Conservation (phyloP, 2,797 vertebrate species). For the Fundulus diaphanus region DNA sequence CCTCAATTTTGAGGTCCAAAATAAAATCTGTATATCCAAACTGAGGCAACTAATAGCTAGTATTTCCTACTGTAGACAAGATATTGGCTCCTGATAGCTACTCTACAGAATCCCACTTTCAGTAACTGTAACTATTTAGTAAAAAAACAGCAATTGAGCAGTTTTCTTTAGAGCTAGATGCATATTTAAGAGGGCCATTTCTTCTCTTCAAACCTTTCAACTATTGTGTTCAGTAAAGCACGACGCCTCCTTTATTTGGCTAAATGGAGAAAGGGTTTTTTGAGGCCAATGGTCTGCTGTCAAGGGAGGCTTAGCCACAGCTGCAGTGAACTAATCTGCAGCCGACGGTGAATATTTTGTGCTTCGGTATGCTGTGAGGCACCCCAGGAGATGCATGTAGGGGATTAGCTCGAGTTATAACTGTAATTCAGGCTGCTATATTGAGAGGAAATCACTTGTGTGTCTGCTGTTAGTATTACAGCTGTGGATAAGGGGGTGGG, state of each 20-base stretch:
- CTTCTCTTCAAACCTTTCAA: background rate
- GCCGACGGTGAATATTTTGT: constrained; percentile 45
- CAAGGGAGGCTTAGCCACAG: constrained; percentile 44
- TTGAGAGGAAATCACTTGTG: constrained; percentile 67
- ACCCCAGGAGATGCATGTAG: constrained; percentile 51
- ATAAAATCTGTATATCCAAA: too few relatives aligned
- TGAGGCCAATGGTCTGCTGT: constrained; percentile 47
- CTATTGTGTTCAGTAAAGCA: background rate
- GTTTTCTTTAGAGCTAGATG: background rate
- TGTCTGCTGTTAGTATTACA: constrained; percentile 53
- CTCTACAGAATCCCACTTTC: too few relatives aligned
- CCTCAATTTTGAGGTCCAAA: too few relatives aligned
- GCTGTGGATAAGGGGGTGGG: constrained; percentile 6
- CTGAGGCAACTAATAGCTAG: too few relatives aligned
- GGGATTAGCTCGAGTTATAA: constrained; percentile 69
- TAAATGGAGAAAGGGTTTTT: constrained; percentile 43
- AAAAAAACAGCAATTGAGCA: background rate
- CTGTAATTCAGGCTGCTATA: constrained; percentile 61
- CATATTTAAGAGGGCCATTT: background rate
- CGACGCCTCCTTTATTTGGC: background rate
- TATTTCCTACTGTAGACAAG: too few relatives aligned
- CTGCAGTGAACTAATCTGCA: constrained; percentile 63
- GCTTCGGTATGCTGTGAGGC: constrained; percentile 49
- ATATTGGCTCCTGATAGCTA: too few relatives aligned
- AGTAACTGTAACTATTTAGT: background rate